phyloP scores from a whole-genome alignment of 2,797 vertebrate species.

The Cyprinella venusta region DNA sequence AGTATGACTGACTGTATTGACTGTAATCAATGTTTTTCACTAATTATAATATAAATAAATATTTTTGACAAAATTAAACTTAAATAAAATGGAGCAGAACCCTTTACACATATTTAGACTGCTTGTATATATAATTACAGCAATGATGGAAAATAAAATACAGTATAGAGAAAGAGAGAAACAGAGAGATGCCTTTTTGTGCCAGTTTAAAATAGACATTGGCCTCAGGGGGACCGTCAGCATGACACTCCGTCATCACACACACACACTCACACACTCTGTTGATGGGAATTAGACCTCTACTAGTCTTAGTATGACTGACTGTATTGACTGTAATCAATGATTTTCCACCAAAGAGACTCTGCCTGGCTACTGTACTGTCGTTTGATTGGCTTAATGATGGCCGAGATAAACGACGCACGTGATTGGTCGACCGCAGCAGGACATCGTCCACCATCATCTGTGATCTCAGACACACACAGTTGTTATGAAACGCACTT shows the following conservation, averaged over 20 bases:
- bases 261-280: neutral
- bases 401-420: neutral
- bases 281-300: neutral
- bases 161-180: neutral
- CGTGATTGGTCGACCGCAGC: constrained; percentile 12
- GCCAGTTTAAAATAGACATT: constrained; percentile 52
- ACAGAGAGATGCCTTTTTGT: neutral
- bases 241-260: constrained; percentile 9
- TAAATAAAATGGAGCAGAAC: neutral
- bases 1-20: neutral
- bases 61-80: neutral
- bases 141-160: neutral
- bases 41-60: neutral
- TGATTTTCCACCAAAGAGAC: constrained; percentile 11
- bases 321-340: constrained; percentile 26
- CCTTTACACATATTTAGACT: neutral
- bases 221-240: constrained; percentile 23
- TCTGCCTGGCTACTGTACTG: constrained; percentile 15
- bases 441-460: constrained; percentile 24
- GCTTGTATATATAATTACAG: neutral
- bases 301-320: neutral
- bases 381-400: constrained; percentile 33
- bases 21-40: constrained; percentile 24
- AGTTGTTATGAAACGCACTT: neutral
- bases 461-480: neutral